phyloP scores from a whole-genome alignment of 1,140 invertebrate species.

The Probaryconus sp. region DNA sequence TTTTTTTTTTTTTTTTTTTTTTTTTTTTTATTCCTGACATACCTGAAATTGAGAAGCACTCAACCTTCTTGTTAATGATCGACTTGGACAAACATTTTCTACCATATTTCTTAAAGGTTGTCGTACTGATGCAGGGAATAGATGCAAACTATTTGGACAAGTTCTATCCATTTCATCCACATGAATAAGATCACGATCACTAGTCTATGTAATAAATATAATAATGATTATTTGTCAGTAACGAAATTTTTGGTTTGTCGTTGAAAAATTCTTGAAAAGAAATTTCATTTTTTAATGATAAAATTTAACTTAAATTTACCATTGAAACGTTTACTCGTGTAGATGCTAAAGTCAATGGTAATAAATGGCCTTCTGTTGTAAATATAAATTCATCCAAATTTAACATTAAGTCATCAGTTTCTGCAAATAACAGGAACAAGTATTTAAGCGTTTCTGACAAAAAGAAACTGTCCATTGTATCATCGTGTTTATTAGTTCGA shows the following conservation, averaged over 20 bases:
- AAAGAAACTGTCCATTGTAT: constrained; percentile 99
- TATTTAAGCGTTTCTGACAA: constrained; percentile 99
- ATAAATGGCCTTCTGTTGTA: constrained; percentile 97
- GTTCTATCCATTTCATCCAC: constrained; percentile 82
- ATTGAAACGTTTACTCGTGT: constrained; percentile 74
- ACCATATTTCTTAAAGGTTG: constrained; percentile 91
- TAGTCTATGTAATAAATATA: constrained; percentile 75
- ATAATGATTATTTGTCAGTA: no score
- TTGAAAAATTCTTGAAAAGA: no score
- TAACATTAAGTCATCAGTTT: constrained; percentile 90
- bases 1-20: neutral
- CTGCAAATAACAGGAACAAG: constrained; percentile 95
- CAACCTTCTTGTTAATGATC: constrained; percentile 80
- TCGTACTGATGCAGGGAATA: constrained; percentile 88
- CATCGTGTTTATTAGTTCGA: constrained; percentile 91
- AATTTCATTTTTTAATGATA: constrained; percentile 33
- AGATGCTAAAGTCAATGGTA: constrained; percentile 90
- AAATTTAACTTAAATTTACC: constrained; percentile 71
- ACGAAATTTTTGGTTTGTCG: no score
- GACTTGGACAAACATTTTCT: constrained; percentile 86
- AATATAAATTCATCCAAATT: constrained; percentile 98
- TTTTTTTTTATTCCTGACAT: constrained; percentile 18
- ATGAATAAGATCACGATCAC: constrained; percentile 78
- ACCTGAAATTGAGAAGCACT: constrained; percentile 86
- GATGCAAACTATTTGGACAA: constrained; percentile 90